Conservation (phyloP, 2,888 invertebrate genomes). For the Drosophila neotestacea region DNA sequence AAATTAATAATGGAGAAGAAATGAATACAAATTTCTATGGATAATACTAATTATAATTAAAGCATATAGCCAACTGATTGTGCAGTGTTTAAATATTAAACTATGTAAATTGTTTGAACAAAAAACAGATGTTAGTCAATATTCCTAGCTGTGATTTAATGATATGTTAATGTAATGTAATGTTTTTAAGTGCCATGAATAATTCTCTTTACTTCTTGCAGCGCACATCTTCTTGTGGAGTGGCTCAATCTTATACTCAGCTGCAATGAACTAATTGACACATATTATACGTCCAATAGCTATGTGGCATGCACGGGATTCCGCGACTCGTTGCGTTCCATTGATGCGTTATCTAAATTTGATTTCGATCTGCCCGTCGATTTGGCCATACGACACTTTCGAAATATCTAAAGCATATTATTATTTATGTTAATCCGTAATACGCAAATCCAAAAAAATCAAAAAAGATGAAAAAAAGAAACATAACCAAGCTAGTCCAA, state of each 20-base stretch:
- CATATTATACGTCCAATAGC: constrained; percentile 95
- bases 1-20: too few species aligned
- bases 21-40: too few species aligned
- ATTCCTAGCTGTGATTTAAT: too few species aligned
- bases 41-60: too few species aligned
- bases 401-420: constrained; percentile 92
- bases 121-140: too few species aligned
- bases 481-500: constrained; percentile 37
- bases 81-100: too few species aligned
- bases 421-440: constrained; percentile 28
- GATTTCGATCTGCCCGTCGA: constrained; percentile 98
- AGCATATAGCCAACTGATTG: too few species aligned
- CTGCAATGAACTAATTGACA: constrained; percentile 91
- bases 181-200: background rate
- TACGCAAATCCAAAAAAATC: background rate
- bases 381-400: constrained; percentile 97
- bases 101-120: too few species aligned
- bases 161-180: too few species aligned
- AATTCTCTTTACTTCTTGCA: constrained; percentile 83
- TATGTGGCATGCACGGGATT: constrained; percentile 98
- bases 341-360: constrained; percentile 93
- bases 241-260: constrained; percentile 98
- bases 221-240: constrained; percentile 94
- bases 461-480: too few species aligned
- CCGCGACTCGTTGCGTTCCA: constrained; percentile 95